A percentile compares a stretch with the other conserved stretches of the same genome.
Evolutionary conservation across 2,888 invertebrate species (phyloP).

Genomic region (Cephus sareptanus): DNA sequence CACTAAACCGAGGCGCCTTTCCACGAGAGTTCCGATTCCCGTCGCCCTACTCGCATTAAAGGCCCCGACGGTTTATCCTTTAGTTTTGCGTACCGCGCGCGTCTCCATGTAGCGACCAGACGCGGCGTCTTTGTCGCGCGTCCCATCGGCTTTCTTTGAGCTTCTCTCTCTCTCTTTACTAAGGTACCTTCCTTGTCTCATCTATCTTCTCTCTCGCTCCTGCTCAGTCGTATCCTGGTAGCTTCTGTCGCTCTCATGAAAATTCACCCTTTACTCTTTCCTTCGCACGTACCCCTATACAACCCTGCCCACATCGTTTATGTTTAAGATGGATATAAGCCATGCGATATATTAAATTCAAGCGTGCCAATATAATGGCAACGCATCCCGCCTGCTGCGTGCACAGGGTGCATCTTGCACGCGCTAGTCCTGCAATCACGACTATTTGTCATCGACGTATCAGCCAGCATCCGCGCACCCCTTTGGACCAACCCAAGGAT

Average conservation of each 20-base stretch:
- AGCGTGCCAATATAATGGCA: background rate
- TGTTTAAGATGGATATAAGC: background rate
- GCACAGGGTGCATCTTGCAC: background rate
- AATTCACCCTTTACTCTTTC: background rate
- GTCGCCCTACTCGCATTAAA: background rate
- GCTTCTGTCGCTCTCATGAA: background rate
- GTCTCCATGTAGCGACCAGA: background rate
- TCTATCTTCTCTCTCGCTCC: background rate
- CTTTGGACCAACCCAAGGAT: slow-evolving; percentile 45
- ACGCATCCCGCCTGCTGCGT: background rate
- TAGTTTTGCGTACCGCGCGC: background rate
- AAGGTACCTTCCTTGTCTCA: background rate
- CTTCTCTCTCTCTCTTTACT: background rate
- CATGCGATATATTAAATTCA: background rate
- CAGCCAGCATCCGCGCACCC: slow-evolving; percentile 20
- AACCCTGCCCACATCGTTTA: background rate
- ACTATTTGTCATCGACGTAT: slow-evolving; percentile 53
- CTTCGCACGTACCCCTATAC: background rate
- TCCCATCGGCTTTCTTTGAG: background rate
- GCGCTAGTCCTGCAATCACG: slow-evolving; percentile 28
- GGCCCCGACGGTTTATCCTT: background rate
- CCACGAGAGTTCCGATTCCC: slow-evolving; percentile 1
- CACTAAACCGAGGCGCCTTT: background rate
- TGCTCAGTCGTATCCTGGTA: background rate
- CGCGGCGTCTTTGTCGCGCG: background rate